These are phyloP conservation scores for Mellilla xanthometata DNA, from an alignment of 2,888 invertebrate genomes.

Conservation along the genomic window DNA sequence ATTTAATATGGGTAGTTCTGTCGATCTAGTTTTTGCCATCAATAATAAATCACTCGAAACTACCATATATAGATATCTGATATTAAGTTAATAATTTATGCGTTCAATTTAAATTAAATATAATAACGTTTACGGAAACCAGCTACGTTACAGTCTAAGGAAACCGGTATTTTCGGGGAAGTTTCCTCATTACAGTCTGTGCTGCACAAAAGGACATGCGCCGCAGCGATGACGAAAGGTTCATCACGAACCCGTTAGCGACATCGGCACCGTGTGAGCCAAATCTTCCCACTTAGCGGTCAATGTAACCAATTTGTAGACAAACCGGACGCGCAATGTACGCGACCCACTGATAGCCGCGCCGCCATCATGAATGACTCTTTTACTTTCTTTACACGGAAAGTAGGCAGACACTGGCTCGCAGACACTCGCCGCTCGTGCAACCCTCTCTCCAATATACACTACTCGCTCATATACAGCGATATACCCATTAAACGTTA, in stretches of 20 bases:
- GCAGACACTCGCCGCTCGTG: conserved; percentile 28
- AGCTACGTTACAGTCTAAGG: neutral
- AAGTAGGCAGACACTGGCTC: conserved; percentile 53
- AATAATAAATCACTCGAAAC: conserved; percentile 12
- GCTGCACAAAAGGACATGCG: conserved; percentile 4
- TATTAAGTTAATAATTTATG: conserved; percentile 3
- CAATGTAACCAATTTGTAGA: conserved; percentile 76
- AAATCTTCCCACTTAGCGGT: conserved; percentile 72
- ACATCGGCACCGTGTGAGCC: conserved; percentile 47
- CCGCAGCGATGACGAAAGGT: conserved; percentile 25
- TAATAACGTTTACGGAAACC: conserved; percentile 1
- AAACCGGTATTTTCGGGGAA: conserved; percentile 4
- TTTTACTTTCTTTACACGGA: conserved; percentile 75
- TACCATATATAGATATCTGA: neutral
- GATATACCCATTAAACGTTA: conserved; percentile 5
- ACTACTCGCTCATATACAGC: neutral
- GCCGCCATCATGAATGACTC: conserved; percentile 61
- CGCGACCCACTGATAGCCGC: conserved; percentile 65
- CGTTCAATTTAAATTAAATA: neutral
- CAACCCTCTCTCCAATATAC: conserved; percentile 4
- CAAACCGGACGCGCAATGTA: conserved; percentile 68
- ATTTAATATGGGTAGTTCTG: conserved; percentile 8
- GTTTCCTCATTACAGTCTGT: conserved; percentile 4
- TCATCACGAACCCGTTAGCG: conserved; percentile 46
- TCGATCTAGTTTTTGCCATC: conserved; percentile 18